Conservation (phyloP, 2,888 invertebrate genomes). For the Sericinus montela region DNA sequence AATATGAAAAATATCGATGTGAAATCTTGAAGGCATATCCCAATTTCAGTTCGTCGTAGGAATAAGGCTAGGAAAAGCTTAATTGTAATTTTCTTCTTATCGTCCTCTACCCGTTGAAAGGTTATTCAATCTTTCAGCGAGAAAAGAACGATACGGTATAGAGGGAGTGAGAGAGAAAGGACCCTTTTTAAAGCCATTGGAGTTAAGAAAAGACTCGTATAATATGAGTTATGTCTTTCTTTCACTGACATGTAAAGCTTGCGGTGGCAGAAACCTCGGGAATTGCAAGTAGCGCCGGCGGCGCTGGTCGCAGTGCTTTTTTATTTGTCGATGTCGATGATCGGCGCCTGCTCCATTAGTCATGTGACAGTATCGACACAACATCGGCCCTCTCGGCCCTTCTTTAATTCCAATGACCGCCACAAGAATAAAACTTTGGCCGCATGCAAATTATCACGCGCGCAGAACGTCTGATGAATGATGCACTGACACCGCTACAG, state of each 20-base stretch:
- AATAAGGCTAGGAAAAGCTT: no score
- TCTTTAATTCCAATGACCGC: constrained; percentile 64
- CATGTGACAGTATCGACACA: constrained; percentile 76
- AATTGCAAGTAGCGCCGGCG: constrained; percentile 29
- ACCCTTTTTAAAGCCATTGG: neutral
- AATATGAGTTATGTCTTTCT: neutral
- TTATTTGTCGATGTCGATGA: constrained; percentile 73
- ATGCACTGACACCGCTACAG: constrained; percentile 46
- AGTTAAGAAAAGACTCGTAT: neutral
- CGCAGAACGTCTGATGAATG: constrained; percentile 62
- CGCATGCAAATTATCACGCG: constrained; percentile 65
- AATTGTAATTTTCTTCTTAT: no score
- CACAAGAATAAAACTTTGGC: constrained; percentile 49
- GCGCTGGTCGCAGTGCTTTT: constrained; percentile 57
- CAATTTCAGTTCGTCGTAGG: no score
- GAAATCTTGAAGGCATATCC: no score
- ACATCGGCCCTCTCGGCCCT: constrained; percentile 64
- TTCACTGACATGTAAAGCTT: constrained; percentile 5
- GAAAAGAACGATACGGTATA: no score
- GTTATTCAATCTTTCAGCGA: no score
- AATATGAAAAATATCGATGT: no score
- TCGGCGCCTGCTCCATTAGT: constrained; percentile 78
- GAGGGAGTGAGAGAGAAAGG: no score
- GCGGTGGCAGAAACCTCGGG: constrained; percentile 14
- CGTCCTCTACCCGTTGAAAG: no score